A percentile compares a stretch with the other conserved stretches of the same genome.
These are phyloP conservation scores for Hydractinia echinata DNA, from an alignment of 30 jellyfish, hydroid and myxozoan species.

Conservation along the genomic window DNA sequence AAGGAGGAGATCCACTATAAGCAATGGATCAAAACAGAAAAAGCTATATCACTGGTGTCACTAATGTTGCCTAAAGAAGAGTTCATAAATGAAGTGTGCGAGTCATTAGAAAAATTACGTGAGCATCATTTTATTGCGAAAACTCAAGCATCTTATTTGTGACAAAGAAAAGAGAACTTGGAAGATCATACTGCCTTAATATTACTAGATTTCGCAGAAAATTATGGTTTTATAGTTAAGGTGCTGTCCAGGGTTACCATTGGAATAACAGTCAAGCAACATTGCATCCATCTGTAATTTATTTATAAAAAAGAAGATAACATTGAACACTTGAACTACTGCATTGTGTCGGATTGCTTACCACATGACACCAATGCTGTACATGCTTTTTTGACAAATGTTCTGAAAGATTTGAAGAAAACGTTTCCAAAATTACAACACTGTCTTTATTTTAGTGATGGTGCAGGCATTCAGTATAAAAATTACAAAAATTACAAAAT, in stretches of 20 bases:
- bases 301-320: constrained; percentile 6
- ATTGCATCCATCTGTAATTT: constrained; percentile 46
- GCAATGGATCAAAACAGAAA: background rate
- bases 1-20: background rate
- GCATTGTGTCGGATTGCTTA: constrained; percentile 37
- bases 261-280: constrained; percentile 54
- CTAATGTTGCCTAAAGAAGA: background rate
- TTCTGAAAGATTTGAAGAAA: background rate
- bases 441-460: constrained; percentile 10
- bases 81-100: background rate
- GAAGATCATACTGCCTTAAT: background rate
- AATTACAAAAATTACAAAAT: background rate
- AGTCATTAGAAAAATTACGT: background rate
- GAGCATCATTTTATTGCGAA: background rate
- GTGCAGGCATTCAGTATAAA: background rate
- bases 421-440: background rate
- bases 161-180: background rate
- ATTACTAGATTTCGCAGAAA: constrained; percentile 43
- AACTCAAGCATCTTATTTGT: background rate
- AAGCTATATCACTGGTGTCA: background rate
- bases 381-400: background rate
- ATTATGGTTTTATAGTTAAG: constrained; percentile 36
- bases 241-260: constrained; percentile 48
- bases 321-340: constrained; percentile 8
- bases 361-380: background rate